Evolutionary conservation across 2,113 vertebrate genomes (phyloP).

Genomic region (Labrus mixtus): DNA sequence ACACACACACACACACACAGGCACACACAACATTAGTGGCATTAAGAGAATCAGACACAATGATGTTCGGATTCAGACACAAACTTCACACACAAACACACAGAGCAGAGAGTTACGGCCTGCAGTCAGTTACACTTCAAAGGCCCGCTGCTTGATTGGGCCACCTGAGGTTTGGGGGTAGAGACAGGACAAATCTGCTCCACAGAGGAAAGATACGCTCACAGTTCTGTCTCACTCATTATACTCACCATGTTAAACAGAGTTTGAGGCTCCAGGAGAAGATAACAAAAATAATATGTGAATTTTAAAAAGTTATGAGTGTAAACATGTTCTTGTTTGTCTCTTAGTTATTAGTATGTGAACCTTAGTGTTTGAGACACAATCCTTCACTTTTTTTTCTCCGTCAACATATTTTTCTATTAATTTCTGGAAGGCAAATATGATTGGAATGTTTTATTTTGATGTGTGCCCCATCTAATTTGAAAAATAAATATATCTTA

Average conservation of each 20-base stretch:
- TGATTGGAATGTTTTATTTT: too few species aligned
- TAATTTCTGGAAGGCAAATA: too few species aligned
- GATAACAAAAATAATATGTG: slow-evolving; percentile 9
- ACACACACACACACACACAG: background rate
- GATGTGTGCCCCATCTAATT: too few species aligned
- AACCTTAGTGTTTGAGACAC: background rate
- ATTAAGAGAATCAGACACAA: slow-evolving; percentile 21
- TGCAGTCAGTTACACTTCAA: slow-evolving; percentile 69
- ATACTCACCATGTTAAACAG: slow-evolving; percentile 1
- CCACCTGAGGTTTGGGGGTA: slow-evolving; percentile 67
- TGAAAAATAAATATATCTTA: too few species aligned
- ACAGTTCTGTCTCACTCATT: slow-evolving; percentile 41
- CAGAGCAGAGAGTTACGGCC: slow-evolving; percentile 21
- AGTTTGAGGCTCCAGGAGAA: slow-evolving; percentile 14
- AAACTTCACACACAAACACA: slow-evolving; percentile 26
- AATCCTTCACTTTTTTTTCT: background rate
- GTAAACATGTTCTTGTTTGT: slow-evolving; percentile 11
- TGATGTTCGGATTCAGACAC: slow-evolving; percentile 11
- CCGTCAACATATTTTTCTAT: too few species aligned
- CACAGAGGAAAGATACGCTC: slow-evolving; percentile 45
- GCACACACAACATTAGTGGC: slow-evolving; percentile 3
- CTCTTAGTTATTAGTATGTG: background rate
- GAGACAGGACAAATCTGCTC: slow-evolving; percentile 59
- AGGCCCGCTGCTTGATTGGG: slow-evolving; percentile 66
- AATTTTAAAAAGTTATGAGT: background rate